Evolutionary conservation across 2,113 vertebrate genomes (phyloP), one percentile per base, ranked within the genome.

Genomic region (Mungos mungo): DNA sequence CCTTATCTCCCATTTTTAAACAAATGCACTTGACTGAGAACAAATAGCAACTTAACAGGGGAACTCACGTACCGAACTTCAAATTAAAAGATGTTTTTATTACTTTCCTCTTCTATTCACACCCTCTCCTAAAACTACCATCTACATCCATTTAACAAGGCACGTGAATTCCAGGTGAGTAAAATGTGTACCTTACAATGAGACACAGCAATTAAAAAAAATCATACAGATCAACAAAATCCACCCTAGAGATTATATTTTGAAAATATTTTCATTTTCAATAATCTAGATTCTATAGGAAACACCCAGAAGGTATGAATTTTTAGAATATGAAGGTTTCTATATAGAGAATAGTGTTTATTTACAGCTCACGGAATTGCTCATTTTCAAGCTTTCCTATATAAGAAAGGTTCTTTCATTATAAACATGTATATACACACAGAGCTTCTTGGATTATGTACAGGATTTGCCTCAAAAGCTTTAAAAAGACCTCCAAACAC

Each of bases 401-500:
- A 50, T 54, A 60, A 96, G 45, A 80, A 14, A 93, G 13, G 1
- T 14, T 87, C 27, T 95, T 69, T 35, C 25, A n/a, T 45, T 83
- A 50, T 9, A 90, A 89, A 45, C 14, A 72, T 27, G 33, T 31
- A 35, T 82, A 33, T 84, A 93, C 69, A 41, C 6, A 57, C 27
- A 88, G 0, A 92, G n/a, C 19, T 74, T 97, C 41, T 95, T 90
- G 76, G 50, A 93, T 66, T 74, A 71, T 81, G 23, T 19, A 50
- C 19, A 96, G 41, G 21, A 79, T 85, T 93, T 93, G 54, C 47
- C 69, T 88, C 25, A 94, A 88, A 66, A 68, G 14, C 6, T 50
- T 95, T 94, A 45, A 92, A 95, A 95, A 95, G n/a, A 88, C 6
- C 79, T 79, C 18, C 11, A 93, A 86, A 63, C 68, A 76, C 31